These are phyloP conservation scores for Drosophila parvula DNA, from an alignment of 1,140 invertebrate genomes.

Conservation along the genomic window DNA sequence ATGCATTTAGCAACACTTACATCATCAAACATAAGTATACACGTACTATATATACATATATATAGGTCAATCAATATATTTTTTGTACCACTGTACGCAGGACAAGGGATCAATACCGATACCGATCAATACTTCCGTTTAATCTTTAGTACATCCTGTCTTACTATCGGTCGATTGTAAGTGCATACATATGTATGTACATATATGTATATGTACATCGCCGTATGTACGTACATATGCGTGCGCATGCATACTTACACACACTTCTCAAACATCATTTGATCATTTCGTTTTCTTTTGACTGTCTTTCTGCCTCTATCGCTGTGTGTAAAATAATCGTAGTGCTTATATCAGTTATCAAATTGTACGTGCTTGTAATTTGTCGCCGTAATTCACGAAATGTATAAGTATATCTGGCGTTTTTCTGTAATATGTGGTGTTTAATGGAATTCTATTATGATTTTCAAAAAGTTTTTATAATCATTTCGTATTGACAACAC, in stretches of 20 bases:
- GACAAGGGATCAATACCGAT: conserved; percentile 9
- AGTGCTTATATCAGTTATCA: conserved; percentile 40
- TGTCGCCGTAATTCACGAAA: conserved; percentile 49
- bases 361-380: conserved; percentile 50
- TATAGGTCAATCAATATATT: conserved; percentile 12
- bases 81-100: conserved; percentile 12
- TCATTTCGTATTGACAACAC: conserved; percentile 21
- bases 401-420: conserved; percentile 23
- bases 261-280: conserved; percentile 18
- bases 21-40: conserved; percentile 21
- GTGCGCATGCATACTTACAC: conserved; percentile 14
- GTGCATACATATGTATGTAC: conserved; percentile 6
- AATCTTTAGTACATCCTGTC: conserved; percentile 17
- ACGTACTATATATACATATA: conserved; percentile 28
- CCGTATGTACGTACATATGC: background rate
- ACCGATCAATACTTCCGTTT: conserved; percentile 15
- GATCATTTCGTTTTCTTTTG: conserved; percentile 37
- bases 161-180: conserved; percentile 16
- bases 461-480: conserved; percentile 14
- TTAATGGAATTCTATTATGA: conserved; percentile 17
- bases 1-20: conserved; percentile 20
- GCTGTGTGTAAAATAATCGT: conserved; percentile 54
- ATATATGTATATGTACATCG: background rate
- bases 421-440: conserved; percentile 14
- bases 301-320: conserved; percentile 34